These are phyloP conservation scores for Stomatorhinus walkeri DNA, from an alignment of 2,797 vertebrate genomes.

Conservation along the genomic window DNA sequence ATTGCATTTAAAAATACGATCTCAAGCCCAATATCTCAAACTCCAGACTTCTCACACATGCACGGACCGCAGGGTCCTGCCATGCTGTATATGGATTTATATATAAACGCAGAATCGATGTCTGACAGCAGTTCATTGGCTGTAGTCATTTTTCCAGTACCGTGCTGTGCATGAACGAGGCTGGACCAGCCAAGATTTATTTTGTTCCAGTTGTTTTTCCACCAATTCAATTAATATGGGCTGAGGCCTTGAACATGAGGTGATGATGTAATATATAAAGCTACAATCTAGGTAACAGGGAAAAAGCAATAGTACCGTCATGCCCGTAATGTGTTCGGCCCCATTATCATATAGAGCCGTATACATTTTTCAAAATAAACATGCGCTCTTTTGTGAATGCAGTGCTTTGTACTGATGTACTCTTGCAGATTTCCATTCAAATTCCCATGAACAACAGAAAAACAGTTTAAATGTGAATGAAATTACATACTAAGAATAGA, in stretches of 20 bases:
- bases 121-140: neutral
- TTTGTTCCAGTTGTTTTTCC: neutral
- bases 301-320: neutral
- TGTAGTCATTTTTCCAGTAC: neutral
- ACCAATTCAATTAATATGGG: constrained; percentile 3
- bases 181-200: neutral
- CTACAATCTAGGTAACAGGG: constrained; percentile 5
- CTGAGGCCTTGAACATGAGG: neutral
- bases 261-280: constrained; percentile 2
- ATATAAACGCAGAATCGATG: neutral
- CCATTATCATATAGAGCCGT: neutral
- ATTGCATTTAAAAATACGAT: neutral
- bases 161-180: neutral
- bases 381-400: neutral
- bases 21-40: neutral
- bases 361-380: neutral
- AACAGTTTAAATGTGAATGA: neutral
- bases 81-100: neutral
- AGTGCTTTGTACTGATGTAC: neutral
- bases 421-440: neutral
- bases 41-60: neutral
- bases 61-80: neutral
- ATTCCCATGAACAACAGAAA: neutral
- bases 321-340: neutral
- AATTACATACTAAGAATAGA: neutral